Base-by-base conservation (phyloP, 2,113 vertebrate species). In the Phrynosoma platyrhinos region DNA sequence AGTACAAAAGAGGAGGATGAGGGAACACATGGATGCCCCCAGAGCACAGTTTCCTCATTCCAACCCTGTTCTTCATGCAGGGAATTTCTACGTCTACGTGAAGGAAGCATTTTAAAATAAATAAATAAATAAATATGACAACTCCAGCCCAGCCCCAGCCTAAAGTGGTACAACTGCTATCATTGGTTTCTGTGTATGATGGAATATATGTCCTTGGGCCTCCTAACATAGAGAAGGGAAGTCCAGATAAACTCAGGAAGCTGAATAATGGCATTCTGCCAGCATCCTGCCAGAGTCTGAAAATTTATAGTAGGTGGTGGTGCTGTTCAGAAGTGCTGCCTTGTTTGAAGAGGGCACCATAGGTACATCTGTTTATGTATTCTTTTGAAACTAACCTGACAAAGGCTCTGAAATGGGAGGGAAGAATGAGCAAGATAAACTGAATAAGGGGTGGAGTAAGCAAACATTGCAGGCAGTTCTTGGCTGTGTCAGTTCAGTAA, bases 391-490 rank as follows among this genome's bases (percentile, higher is more conserved):
- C 21, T 47, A 62, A 83, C 14, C 9, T 86, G 75, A 52, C 52
- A 89, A 72, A 27, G 1, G 2, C 6, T 66, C 40, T 66, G 55
- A 62, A 66, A 47, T 47, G 42, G 52, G 80, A 79, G 13, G 36
- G 9, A 32, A 9, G 32, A 71, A 20, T 30, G 64, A 82, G 20
- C 23, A 69, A 16, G 47, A 21, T 68, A 55, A 86, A 86, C 18
- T 69, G 53, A 71, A 25, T 40, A 14, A 71, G 82, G 72, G 80
- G 84, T 83, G 80, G 75, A 71, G 36, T 52, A 42, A 86, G 72
- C 36, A 90, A 90, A 86, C 74, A 78, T n/a, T 71, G n/a, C 23
- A 82, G 74, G 36, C 53, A 58, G 47, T 25, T 40, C 87, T 83
- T 77, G 66, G n/a, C 18, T 69, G 16, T 71, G 79, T 42, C 62